phyloP scores from a whole-genome alignment of 2,797 vertebrate genomes.

The Cynopterus sphinx region DNA sequence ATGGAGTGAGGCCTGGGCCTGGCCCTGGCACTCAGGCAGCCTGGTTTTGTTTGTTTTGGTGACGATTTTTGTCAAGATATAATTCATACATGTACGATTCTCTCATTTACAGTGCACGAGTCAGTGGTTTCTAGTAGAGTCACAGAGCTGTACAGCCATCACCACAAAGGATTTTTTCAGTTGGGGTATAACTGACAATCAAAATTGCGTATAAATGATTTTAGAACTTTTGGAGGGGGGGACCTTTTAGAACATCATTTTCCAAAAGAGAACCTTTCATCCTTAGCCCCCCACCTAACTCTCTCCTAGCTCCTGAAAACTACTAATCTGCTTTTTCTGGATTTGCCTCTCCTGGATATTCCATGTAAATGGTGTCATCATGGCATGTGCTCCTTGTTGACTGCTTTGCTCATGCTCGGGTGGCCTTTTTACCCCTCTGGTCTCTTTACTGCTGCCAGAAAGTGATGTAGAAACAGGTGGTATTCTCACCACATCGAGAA shows the following conservation, averaged over 20 bases:
- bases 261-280: background rate
- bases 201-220: background rate
- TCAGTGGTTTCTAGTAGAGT: background rate
- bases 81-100: background rate
- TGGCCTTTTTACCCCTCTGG: background rate
- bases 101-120: background rate
- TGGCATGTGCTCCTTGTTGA: rapidly evolving
- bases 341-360: background rate
- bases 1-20: background rate
- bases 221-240: background rate
- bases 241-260: background rate
- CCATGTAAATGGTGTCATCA: rapidly evolving
- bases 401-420: rapidly evolving
- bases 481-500: rapidly evolving
- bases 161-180: background rate
- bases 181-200: background rate
- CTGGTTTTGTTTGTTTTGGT: background rate
- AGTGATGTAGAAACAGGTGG: background rate
- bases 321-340: rapidly evolving
- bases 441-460: rapidly evolving
- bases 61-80: background rate
- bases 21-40: background rate
- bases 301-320: background rate
- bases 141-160: background rate
- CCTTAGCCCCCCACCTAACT: too few relatives aligned